A percentile compares a stretch with the other conserved stretches of the same genome.
Conservation (phyloP, 2,113 vertebrate species). For the Paratilapia polleni region DNA sequence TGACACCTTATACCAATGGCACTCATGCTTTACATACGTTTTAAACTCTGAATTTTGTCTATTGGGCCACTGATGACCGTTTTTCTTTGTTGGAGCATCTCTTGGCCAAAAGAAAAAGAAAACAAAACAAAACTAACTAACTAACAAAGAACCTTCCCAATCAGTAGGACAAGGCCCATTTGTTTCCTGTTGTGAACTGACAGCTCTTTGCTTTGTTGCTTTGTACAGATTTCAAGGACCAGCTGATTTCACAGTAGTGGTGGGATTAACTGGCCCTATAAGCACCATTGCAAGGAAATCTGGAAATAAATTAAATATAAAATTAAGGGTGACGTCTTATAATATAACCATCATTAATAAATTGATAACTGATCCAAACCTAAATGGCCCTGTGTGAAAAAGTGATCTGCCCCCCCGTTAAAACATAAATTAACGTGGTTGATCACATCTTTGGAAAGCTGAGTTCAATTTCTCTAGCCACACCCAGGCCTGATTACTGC, state of each 20-base stretch:
- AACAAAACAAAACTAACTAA: not conserved
- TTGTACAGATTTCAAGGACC: not conserved
- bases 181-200: not conserved
- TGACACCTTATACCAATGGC: constrained; percentile 8
- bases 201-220: not conserved
- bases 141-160: not conserved
- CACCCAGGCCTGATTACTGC: no score
- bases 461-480: no score
- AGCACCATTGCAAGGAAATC: not conserved
- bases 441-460: no score
- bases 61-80: not conserved
- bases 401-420: no score
- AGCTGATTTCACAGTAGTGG: not conserved
- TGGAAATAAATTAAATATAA: no score
- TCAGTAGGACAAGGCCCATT: not conserved
- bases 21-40: not conserved
- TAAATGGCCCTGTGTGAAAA: no score
- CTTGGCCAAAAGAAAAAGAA: not conserved
- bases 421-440: no score
- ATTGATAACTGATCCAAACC: no score
- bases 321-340: no score
- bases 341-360: no score
- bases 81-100: not conserved
- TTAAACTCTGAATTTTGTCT: not conserved
- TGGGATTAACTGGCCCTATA: not conserved